Evolutionary conservation across 2,113 vertebrate genomes (phyloP).

Genomic region (Phainopepla nitens): DNA sequence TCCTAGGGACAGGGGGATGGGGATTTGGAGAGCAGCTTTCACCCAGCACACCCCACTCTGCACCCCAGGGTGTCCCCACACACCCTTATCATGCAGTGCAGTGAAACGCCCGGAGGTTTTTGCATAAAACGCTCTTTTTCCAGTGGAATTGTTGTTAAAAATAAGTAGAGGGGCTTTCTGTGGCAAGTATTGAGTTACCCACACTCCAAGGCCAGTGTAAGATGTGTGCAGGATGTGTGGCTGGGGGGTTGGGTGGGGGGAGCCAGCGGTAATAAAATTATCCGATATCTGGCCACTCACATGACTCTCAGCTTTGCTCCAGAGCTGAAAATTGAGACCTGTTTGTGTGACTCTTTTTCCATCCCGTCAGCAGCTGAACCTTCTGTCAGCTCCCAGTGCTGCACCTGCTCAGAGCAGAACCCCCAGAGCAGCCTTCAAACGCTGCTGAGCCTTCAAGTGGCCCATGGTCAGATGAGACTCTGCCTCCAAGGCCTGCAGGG

Average conservation of each 20-base stretch:
- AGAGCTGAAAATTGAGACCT: not conserved
- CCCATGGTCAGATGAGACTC: not conserved
- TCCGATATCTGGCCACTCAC: not conserved
- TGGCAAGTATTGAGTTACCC: not conserved
- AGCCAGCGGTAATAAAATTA: not conserved
- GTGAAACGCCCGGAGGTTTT: not conserved
- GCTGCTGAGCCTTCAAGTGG: not conserved
- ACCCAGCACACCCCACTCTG: not conserved
- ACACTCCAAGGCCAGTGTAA: too few relatives aligned
- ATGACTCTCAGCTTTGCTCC: not conserved
- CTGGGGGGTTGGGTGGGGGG: not conserved
- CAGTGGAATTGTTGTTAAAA: not conserved
- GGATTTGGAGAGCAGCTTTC: not conserved
- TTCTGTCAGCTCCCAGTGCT: rapidly evolving
- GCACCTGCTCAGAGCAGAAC: not conserved
- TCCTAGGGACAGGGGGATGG: not conserved
- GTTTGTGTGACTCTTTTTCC: not conserved
- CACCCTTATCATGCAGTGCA: rapidly evolving
- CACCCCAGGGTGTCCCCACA: not conserved
- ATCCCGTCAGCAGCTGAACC: not conserved
- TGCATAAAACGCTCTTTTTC: rapidly evolving
- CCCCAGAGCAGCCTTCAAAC: not conserved
- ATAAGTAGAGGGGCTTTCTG: not conserved
- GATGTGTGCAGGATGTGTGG: not conserved
- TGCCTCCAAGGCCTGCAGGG: not conserved